Conservation (phyloP, 2,888 invertebrate genomes). For the Temnothorax unifasciatus region DNA sequence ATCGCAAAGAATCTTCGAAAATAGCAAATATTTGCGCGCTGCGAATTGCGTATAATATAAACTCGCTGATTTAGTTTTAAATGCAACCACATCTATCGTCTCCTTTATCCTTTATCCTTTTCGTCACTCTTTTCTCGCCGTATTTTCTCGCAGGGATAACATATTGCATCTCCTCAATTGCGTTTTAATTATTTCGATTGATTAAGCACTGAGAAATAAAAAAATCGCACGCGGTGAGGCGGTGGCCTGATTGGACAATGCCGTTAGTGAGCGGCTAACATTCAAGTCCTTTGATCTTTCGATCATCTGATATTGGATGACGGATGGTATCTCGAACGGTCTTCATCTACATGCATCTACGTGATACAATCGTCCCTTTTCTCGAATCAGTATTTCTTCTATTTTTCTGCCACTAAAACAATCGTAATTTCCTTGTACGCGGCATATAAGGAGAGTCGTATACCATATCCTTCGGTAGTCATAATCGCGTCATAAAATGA, state of each 20-base stretch:
- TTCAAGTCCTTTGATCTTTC: no score
- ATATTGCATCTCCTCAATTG: not conserved
- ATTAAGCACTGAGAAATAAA: no score
- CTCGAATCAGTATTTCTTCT: no score
- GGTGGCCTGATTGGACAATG: not conserved
- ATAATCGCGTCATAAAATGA: not conserved
- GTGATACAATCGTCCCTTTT: no score
- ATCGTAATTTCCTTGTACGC: not conserved
- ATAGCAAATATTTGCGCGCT: not conserved
- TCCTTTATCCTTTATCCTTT: not conserved
- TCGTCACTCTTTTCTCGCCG: not conserved
- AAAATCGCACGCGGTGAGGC: not conserved
- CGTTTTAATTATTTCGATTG: no score
- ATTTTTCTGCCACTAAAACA: no score
- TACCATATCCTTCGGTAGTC: not conserved
- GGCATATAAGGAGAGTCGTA: not conserved
- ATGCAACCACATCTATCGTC: no score
- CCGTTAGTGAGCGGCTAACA: not conserved
- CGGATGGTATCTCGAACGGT: no score
- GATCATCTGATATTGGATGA: no score
- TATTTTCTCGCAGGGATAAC: not conserved
- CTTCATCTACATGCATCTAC: no score
- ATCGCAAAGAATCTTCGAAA: conserved; percentile 10
- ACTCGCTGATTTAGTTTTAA: not conserved
- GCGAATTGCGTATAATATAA: not conserved